Conservation (phyloP, 2,888 invertebrate genomes). For the Heteropelma amictum region DNA sequence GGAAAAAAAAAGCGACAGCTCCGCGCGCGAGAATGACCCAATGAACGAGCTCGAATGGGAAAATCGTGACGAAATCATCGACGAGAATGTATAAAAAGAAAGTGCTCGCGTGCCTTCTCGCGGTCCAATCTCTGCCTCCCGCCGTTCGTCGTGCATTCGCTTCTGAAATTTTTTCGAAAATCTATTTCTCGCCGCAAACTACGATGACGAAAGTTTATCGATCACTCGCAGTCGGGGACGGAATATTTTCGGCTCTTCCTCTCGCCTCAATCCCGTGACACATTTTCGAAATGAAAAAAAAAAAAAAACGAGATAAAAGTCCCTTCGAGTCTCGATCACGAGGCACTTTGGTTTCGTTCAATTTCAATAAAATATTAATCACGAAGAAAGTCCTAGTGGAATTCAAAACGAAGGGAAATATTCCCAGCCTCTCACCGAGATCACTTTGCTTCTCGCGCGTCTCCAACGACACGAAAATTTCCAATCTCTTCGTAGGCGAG, state of each 20-base stretch:
- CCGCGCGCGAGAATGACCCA: too few species aligned
- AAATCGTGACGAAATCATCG: slow-evolving; percentile 36
- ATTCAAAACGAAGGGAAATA: too few species aligned
- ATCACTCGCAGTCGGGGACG: not conserved
- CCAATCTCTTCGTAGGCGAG: too few species aligned
- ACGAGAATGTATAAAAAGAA: slow-evolving; percentile 30
- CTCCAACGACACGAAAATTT: too few species aligned
- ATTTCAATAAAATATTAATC: too few species aligned
- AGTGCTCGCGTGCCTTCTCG: not conserved
- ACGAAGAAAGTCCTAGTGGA: too few species aligned
- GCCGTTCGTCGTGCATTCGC: slow-evolving; percentile 5
- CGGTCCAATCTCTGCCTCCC: not conserved
- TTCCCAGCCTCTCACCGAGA: too few species aligned
- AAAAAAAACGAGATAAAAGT: not conserved
- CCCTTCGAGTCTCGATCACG: not conserved
- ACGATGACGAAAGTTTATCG: not conserved
- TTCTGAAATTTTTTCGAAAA: not conserved
- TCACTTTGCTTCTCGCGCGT: too few species aligned
- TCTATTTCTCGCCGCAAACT: not conserved
- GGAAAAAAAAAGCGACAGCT: too few species aligned
- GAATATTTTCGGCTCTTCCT: slow-evolving; percentile 1
- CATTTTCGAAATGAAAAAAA: not conserved
- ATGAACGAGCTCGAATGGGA: not conserved
- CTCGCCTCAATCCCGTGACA: not conserved
- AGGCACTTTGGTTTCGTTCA: not conserved